Evolutionary conservation across 2,113 vertebrate species (phyloP).

Genomic region (Nerophis ophidion): DNA sequence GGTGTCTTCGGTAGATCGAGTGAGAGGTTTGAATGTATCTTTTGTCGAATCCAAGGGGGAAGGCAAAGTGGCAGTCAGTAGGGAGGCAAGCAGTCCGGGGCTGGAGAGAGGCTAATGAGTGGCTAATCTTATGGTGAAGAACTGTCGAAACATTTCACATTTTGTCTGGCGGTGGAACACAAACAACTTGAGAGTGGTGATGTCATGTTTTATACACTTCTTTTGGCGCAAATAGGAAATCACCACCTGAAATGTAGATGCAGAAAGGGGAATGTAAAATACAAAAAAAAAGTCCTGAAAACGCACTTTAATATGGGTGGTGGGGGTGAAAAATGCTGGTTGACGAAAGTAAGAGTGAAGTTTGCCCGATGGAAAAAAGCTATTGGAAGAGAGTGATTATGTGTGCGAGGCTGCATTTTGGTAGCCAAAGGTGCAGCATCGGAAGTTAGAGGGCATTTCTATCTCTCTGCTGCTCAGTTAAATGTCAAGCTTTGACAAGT

Average conservation of each 20-base stretch:
- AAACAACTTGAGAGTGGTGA: slow-evolving; percentile 4
- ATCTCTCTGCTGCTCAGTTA: slow-evolving; percentile 35
- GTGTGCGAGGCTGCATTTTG: not conserved
- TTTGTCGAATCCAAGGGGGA: too few species aligned
- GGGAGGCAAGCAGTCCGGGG: too few species aligned
- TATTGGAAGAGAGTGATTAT: not conserved
- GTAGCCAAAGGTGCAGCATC: slow-evolving; percentile 7
- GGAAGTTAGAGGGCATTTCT: slow-evolving; percentile 23
- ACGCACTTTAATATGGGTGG: not conserved
- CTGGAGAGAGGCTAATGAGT: too few species aligned
- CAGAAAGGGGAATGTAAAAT: not conserved
- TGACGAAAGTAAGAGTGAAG: not conserved
- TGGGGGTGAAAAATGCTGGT: not conserved
- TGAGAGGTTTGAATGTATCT: too few species aligned
- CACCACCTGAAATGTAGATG: not conserved
- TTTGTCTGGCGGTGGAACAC: not conserved
- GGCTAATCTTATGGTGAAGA: slow-evolving; percentile 5
- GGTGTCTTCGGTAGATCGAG: too few species aligned
- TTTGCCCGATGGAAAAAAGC: not conserved
- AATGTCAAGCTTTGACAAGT: slow-evolving; percentile 60
- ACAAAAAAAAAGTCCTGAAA: not conserved
- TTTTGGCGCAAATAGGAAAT: not conserved
- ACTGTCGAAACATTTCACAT: slow-evolving; percentile 14
- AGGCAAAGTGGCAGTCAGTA: too few species aligned
- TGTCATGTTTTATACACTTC: slow-evolving; percentile 1